Conservation (phyloP, 2,888 invertebrate genomes). For the Parasteatoda lunata region DNA sequence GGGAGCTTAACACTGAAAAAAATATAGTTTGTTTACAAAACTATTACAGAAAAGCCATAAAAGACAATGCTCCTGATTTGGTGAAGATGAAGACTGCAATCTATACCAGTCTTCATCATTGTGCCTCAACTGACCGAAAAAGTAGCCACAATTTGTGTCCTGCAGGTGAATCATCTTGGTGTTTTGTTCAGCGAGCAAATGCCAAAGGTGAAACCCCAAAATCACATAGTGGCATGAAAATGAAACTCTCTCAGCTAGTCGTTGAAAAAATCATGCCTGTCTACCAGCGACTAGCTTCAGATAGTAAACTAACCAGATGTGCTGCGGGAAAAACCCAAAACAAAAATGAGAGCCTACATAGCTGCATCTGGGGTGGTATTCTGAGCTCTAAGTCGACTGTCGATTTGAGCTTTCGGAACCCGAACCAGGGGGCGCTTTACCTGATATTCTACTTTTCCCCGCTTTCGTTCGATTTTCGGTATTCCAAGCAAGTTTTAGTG, state of each 20-base stretch:
- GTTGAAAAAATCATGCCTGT: conserved; percentile 12
- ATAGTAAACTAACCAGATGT: not conserved
- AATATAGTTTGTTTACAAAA: not conserved
- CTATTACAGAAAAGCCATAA: conserved; percentile 1
- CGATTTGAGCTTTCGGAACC: too few relatives aligned
- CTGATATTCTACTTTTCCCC: too few relatives aligned
- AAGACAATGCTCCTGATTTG: conserved; percentile 1
- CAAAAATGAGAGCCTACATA: conserved; percentile 1
- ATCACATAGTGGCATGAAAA: conserved; percentile 1
- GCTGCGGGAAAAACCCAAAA: not conserved
- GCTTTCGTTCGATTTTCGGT: too few relatives aligned
- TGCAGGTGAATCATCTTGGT: not conserved
- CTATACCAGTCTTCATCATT: not conserved
- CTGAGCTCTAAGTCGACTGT: too few relatives aligned
- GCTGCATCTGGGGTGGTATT: too few relatives aligned
- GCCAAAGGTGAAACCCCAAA: not conserved
- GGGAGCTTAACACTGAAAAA: conserved; percentile 6
- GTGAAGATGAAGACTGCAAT: conserved; percentile 1
- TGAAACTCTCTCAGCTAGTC: not conserved
- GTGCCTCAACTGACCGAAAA: not conserved
- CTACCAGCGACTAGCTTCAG: conserved; percentile 7
- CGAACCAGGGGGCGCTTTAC: too few relatives aligned
- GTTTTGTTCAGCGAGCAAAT: not conserved
- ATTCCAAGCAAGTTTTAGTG: too few relatives aligned
- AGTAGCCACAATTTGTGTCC: not conserved